Evolutionary conservation across 2,113 vertebrate genomes (phyloP).

Genomic region (Ochotona curzoniae): DNA sequence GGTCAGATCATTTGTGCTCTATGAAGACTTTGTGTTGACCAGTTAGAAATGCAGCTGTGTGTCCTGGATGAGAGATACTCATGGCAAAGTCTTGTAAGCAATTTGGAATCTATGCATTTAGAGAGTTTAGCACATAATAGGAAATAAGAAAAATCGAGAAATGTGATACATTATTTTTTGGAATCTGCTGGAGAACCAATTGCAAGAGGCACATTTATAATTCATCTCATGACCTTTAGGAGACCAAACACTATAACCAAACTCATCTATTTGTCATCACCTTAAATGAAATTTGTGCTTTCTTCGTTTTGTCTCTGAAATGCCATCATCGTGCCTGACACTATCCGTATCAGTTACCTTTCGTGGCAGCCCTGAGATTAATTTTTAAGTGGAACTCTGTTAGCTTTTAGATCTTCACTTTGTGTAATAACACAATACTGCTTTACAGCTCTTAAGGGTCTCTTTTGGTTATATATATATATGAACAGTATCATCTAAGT

Average conservation of each 20-base stretch:
- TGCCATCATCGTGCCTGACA: not conserved
- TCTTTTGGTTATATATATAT: not conserved
- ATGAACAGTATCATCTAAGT: not conserved
- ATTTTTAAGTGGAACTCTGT: not conserved
- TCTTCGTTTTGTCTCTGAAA: slow-evolving; percentile 55
- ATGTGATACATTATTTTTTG: not conserved
- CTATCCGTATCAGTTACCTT: slow-evolving; percentile 1
- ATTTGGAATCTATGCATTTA: not conserved
- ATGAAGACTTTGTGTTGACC: not conserved
- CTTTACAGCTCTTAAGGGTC: not conserved
- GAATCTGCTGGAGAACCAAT: not conserved
- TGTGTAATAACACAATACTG: not conserved
- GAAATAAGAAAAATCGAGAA: not conserved
- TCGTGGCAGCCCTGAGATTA: not conserved
- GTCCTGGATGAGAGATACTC: not conserved
- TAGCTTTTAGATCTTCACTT: not conserved
- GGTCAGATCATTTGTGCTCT: not conserved
- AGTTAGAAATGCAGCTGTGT: not conserved
- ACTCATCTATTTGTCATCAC: slow-evolving; percentile 28
- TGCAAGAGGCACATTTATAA: not conserved
- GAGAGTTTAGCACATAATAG: not conserved
- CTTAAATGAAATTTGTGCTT: slow-evolving; percentile 14
- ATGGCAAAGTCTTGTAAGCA: not conserved
- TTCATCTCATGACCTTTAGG: slow-evolving; percentile 59
- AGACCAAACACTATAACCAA: not conserved